These are phyloP conservation scores for Lamellibrachia satsuma DNA, from an alignment of 2,888 invertebrate species.

Conservation along the genomic window DNA sequence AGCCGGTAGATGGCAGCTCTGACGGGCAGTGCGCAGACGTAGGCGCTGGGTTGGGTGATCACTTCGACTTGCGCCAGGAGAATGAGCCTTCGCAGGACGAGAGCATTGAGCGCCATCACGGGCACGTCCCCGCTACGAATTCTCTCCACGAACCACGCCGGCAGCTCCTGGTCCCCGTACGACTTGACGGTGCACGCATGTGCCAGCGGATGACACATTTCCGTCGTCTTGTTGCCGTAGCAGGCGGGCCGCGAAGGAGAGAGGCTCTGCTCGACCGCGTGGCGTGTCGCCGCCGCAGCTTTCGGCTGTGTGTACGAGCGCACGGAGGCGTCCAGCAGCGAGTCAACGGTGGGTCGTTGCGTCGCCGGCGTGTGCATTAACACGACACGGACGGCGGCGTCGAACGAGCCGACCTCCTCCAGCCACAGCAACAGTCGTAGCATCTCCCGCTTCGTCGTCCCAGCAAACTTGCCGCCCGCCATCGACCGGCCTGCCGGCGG, in stretches of 20 bases:
- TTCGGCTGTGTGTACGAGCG: conserved; percentile 49
- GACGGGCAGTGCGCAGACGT: conserved; percentile 49
- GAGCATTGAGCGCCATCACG: conserved; percentile 71
- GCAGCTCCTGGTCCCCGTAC: conserved; percentile 56
- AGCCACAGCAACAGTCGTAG: conserved; percentile 73
- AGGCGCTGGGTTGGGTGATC: conserved; percentile 47
- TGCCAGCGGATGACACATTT: background rate
- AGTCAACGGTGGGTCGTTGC: conserved; percentile 44
- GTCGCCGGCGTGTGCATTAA: conserved; percentile 47
- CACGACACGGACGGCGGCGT: conserved; percentile 74
- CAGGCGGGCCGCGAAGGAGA: background rate
- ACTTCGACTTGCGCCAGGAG: conserved; percentile 59
- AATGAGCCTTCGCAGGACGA: conserved; percentile 53
- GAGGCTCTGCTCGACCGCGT: conserved; percentile 19
- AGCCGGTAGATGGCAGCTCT: conserved; percentile 59
- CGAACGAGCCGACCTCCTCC: conserved; percentile 73
- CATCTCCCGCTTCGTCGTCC: background rate
- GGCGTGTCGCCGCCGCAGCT: conserved; percentile 22
- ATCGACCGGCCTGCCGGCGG: conserved; percentile 67
- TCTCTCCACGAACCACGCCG: conserved; percentile 75
- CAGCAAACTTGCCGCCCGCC: conserved; percentile 14
- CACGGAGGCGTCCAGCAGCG: conserved; percentile 52
- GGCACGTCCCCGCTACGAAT: conserved; percentile 74
- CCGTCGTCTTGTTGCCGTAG: background rate
- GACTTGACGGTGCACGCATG: conserved; percentile 20